Base-by-base conservation (phyloP, 2,113 vertebrate species). In the Prionailurus viverrinus region DNA sequence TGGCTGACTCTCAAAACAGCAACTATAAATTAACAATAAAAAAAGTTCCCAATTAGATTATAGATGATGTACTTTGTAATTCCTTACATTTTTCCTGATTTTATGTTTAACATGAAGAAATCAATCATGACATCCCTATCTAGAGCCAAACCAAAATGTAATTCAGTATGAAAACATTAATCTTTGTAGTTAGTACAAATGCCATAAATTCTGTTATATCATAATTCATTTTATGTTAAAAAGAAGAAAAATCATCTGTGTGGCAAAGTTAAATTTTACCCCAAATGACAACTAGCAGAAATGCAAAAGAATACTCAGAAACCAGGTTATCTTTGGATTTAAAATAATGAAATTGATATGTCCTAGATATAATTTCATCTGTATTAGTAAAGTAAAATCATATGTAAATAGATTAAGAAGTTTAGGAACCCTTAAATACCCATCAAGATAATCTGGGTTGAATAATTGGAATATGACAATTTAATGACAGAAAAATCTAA, bases 81-180 rank as follows among this genome's bases (percentile, higher is more conserved):
- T 97, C 48, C 66, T 63, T 88, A 79, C 23, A 63, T 95, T 97
- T 96, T 78, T n/a, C 31, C 48, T 68, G 9, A 96, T 95, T 94
- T 96, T 88, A 84, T 95, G 25, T 82, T 97, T 74, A 93, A 92
- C 71, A 83, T 58, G 71, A 97, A 95, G 71, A 89, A 93, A 91
- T 97, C 55, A 97, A 95, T 94, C 91, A 97, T 87, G 79, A 66
- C 58, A 93, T 74, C n/a, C 23, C 4, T 48, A 93, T 89, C 7
- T 55, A 79, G 5, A 68, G 5, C 7, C 36, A 97, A 97, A 92
- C 29, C 21, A 94, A 86, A 93, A 94, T 91, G 39, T 71, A 96
- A 93, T 89, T 95, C 79, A 58, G 61, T 82, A 83, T 68, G 31
- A 97, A 97, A 93, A 73, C 4, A 8, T 93, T 97, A 95, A 93